Evolutionary conservation across 1,140 invertebrate genomes (phyloP), one percentile per base, ranked within the genome.

Genomic region (Bombus affinis): DNA sequence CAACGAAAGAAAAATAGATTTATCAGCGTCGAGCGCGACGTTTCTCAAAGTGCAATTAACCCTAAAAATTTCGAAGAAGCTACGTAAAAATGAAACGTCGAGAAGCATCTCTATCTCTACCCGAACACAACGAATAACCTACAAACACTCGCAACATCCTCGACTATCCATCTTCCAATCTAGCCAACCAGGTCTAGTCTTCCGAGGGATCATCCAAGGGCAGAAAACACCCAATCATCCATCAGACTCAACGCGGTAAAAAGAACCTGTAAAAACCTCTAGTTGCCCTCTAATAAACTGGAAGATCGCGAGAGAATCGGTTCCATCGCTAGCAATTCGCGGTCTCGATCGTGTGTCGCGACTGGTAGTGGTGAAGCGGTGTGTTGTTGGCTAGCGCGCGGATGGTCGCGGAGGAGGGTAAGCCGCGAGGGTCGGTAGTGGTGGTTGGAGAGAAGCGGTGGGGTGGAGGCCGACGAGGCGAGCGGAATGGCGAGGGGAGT

Each of bases 341-440:
- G 84, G 84, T 85, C 59, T 74, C 62, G 78, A 80, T 85, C 83
- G 76, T 85, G 68, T 70, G 79, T 87, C 89, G 88, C 88, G 83
- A 90, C 68, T 88, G 81, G 86, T 87, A 85, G 77, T 89, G 88
- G 84, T 87, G 88, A 47, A 82, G 66, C 71, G 72, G 81, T 86
- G 72, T 73, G 75, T 47, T 62, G 73, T 3, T 8, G 71, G 25
- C 18, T 12, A 53, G 75, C 42, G 53, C 32, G 78, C 13, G 37
- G 73, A 81, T 70, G 47, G 59, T 66, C 72, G 74, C 37, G 78
- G 65, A 44, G 59, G 47, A 68, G 35, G 75, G 81, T 18, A n/a
- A 79, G 70, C 71, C 81, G 59, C 47, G 75, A 65, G 84, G 88
- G 66, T 83, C 42, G 32, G 84, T 66, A 39, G 59, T 82, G 65